Evolutionary conservation across 2,797 vertebrate species (phyloP).

Genomic region (Brachymystax lenok): DNA sequence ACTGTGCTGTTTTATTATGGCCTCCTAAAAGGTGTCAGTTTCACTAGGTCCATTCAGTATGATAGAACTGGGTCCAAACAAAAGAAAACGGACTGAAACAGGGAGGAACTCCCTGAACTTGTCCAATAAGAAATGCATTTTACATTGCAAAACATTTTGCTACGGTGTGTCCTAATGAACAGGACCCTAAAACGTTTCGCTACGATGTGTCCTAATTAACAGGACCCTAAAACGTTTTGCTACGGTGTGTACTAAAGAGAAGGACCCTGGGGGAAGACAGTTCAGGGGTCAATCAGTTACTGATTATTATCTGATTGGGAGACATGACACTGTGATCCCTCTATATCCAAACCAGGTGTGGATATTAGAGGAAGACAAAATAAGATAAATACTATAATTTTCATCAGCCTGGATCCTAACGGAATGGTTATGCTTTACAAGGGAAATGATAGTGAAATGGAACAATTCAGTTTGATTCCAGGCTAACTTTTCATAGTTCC

Average conservation of each 20-base stretch:
- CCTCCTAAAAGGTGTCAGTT: conserved; percentile 62
- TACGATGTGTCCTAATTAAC: neutral
- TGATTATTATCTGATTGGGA: conserved; percentile 65
- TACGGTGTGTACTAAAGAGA: too few relatives aligned
- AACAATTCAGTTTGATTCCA: neutral
- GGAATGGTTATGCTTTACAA: neutral
- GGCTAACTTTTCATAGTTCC: conserved; percentile 31
- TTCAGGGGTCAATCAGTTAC: conserved; percentile 65
- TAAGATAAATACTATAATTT: conserved; percentile 35
- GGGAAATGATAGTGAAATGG: neutral
- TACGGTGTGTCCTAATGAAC: neutral
- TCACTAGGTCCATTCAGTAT: conserved; percentile 37
- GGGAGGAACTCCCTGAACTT: neutral
- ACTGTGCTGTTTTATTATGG: conserved; percentile 47
- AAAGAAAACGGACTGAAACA: neutral
- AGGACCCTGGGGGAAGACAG: neutral
- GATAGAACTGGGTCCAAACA: neutral
- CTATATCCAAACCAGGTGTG: conserved; percentile 70
- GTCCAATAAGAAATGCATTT: neutral
- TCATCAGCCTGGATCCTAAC: neutral
- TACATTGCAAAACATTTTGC: neutral
- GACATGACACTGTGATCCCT: conserved; percentile 54
- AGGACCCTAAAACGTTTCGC: neutral
- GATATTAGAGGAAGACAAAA: conserved; percentile 55
- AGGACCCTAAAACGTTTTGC: neutral